These are phyloP conservation scores for Campoletis sonorensis DNA, from an alignment of 1,140 invertebrate species.

Conservation along the genomic window DNA sequence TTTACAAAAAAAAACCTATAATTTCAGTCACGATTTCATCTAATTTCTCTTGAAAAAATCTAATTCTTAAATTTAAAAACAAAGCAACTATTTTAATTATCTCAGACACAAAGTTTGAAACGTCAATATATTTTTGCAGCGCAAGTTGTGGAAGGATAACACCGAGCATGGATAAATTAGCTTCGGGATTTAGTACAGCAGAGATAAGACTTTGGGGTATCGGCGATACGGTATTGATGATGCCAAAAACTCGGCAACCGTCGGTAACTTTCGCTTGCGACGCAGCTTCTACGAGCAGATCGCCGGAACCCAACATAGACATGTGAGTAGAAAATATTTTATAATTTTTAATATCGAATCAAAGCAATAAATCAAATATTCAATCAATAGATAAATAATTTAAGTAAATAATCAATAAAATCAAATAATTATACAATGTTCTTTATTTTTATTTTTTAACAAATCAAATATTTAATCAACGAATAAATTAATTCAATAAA, in stretches of 20 bases:
- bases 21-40: too few species aligned
- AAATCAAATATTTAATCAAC: too few species aligned
- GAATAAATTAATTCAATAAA: too few species aligned
- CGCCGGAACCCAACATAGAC: constrained; percentile 57
- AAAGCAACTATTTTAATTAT: not conserved
- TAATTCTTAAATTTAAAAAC: not conserved
- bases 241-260: constrained; percentile 62
- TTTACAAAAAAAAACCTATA: too few species aligned
- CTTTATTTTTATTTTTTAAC: too few species aligned
- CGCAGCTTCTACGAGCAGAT: constrained; percentile 57
- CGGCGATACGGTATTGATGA: constrained; percentile 78
- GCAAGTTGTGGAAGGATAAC: constrained; percentile 79
- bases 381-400: too few species aligned
- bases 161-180: constrained; percentile 78
- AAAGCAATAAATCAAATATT: too few species aligned
- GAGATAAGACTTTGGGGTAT: constrained; percentile 81
- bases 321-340: constrained; percentile 36
- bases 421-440: too few species aligned
- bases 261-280: constrained; percentile 66
- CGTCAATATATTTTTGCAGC: constrained; percentile 63
- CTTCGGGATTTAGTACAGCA: constrained; percentile 79
- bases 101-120: not conserved
- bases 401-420: too few species aligned
- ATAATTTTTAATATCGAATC: not conserved
- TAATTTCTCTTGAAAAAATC: too few species aligned